Conservation (phyloP, 2,113 vertebrate species). For the Murina feae region DNA sequence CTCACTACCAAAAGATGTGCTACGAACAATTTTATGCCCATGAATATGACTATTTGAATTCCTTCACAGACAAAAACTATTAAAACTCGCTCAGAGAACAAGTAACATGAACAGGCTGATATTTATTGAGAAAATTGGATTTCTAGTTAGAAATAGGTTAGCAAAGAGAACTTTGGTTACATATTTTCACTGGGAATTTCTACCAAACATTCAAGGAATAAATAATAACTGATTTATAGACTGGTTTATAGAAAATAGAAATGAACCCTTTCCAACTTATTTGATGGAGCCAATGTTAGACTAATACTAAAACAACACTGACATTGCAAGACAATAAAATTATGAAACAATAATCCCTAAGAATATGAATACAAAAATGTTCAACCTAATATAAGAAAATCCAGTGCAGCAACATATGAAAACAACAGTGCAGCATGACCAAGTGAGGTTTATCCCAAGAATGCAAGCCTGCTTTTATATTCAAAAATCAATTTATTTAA, state of each 20-base stretch:
- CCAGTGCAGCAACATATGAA: not conserved
- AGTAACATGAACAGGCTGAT: not conserved
- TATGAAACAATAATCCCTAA: not conserved
- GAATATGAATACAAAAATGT: not conserved
- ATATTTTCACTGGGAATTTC: not conserved
- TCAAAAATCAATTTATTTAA: not conserved
- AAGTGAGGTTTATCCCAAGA: not conserved
- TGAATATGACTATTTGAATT: not conserved
- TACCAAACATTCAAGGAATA: not conserved
- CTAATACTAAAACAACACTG: not conserved
- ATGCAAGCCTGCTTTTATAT: not conserved
- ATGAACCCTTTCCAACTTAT: not conserved
- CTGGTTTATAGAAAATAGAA: not conserved
- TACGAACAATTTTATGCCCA: not conserved
- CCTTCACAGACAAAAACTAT: not conserved
- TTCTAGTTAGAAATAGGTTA: not conserved
- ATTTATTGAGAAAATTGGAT: not conserved
- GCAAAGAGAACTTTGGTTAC: not conserved
- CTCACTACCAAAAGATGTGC: not conserved
- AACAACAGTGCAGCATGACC: not conserved
- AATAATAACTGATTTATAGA: not conserved
- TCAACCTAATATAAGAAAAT: not conserved
- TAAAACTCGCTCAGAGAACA: not conserved
- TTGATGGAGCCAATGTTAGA: not conserved
- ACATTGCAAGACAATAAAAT: not conserved